Percentiles rank a stretch among this genome's conserved stretches.
phyloP scores from a whole-genome alignment of 2,113 vertebrate species.

The Ceyx cyanopectus region DNA sequence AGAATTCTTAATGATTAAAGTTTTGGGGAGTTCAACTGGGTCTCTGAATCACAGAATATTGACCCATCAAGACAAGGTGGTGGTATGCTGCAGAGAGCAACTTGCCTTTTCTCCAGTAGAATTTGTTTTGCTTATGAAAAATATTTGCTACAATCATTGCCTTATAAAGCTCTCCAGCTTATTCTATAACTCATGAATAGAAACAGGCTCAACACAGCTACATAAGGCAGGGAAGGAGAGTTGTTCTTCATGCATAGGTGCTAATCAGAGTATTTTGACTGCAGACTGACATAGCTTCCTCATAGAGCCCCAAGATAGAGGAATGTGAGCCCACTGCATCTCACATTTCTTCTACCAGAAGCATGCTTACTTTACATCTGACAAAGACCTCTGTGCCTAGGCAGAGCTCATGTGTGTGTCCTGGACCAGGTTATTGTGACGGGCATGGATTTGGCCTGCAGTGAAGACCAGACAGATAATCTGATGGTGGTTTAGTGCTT shows the following conservation, averaged over 20 bases:
- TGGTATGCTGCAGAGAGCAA: background rate
- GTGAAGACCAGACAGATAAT: background rate
- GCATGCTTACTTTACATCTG: background rate
- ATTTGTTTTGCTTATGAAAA: background rate
- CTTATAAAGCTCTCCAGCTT: background rate
- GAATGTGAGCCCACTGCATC: background rate
- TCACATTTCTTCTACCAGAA: background rate
- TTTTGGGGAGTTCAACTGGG: background rate
- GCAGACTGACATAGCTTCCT: background rate
- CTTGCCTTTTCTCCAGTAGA: background rate
- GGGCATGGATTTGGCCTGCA: background rate
- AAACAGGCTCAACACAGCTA: background rate
- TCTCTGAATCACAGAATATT: background rate
- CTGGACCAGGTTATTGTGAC: background rate
- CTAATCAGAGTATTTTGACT: background rate
- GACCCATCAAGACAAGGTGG: background rate
- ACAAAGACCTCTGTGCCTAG: background rate
- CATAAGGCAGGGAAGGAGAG: accelerated
- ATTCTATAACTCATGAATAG: background rate
- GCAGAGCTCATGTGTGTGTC: accelerated
- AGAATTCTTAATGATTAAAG: background rate
- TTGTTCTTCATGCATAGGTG: background rate
- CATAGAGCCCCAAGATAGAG: background rate
- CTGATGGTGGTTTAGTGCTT: background rate
- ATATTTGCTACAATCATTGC: background rate